Evolutionary conservation across 1,140 invertebrate species (phyloP).

Genomic region (Zaprionus davidi): DNA sequence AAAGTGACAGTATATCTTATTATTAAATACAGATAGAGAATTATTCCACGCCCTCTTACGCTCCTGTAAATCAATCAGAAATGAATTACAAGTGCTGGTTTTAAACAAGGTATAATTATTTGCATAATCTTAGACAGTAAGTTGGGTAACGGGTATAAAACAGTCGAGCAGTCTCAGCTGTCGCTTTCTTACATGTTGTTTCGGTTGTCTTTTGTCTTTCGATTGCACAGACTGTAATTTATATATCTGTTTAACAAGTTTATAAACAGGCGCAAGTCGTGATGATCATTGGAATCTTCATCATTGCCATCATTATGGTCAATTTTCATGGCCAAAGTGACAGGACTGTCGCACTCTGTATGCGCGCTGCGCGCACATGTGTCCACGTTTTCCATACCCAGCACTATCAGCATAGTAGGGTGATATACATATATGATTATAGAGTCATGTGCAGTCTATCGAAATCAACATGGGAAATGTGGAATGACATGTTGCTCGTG

Average conservation of each 20-base stretch:
- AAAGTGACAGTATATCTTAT: too few relatives aligned
- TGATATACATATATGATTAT: background rate
- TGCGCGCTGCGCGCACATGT: conserved; percentile 5
- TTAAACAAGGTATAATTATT: too few relatives aligned
- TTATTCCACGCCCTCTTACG: too few relatives aligned
- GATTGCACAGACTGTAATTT: conserved; percentile 31
- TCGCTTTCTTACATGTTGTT: background rate
- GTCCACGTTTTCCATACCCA: background rate
- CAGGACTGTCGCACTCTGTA: conserved; percentile 22
- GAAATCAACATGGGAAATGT: background rate
- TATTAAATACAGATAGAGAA: too few relatives aligned
- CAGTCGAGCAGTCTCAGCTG: background rate
- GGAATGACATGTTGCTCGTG: too few relatives aligned
- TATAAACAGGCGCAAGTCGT: conserved; percentile 20
- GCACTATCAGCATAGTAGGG: background rate
- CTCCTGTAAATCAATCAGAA: too few relatives aligned
- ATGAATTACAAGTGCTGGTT: too few relatives aligned
- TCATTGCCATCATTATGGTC: conserved; percentile 11
- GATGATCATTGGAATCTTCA: conserved; percentile 14
- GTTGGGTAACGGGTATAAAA: too few relatives aligned
- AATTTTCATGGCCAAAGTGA: conserved; percentile 51
- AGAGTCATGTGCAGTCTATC: background rate
- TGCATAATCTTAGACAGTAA: too few relatives aligned
- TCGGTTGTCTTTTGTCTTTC: background rate
- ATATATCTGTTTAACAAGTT: conserved; percentile 35